Evolutionary conservation across 2,888 invertebrate genomes (phyloP).

Genomic region (Meloe dianella): DNA sequence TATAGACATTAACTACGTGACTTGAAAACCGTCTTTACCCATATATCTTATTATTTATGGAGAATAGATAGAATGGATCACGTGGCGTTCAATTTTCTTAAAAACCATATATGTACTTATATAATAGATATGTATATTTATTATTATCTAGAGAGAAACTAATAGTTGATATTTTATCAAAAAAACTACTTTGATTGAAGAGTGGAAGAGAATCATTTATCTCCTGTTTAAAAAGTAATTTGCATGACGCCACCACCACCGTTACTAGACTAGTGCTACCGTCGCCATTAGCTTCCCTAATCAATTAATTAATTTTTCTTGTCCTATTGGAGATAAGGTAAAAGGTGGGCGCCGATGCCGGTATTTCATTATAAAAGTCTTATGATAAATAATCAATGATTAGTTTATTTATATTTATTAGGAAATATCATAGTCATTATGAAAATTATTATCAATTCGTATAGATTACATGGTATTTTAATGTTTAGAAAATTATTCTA

Average conservation of each 20-base stretch:
- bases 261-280: neutral
- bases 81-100: neutral
- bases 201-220: neutral
- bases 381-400: slow-evolving; percentile 1
- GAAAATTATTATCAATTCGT: slow-evolving; percentile 9
- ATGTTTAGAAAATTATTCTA: neutral
- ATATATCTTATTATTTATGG: no score
- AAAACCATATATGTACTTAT: no score
- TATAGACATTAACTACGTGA: no score
- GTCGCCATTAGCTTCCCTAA: slow-evolving; percentile 1
- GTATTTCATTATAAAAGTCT: neutral
- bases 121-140: no score
- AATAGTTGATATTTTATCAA: neutral
- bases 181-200: neutral
- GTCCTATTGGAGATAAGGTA: neutral
- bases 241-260: neutral
- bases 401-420: neutral
- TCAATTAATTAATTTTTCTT: slow-evolving; percentile 4
- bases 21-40: no score
- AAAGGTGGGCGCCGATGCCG: neutral
- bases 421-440: slow-evolving; percentile 2
- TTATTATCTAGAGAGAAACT: no score
- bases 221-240: neutral
- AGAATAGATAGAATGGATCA: neutral
- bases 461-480: neutral